Conservation (phyloP, 2,797 vertebrate species). For the Neosalanx taihuensis region DNA sequence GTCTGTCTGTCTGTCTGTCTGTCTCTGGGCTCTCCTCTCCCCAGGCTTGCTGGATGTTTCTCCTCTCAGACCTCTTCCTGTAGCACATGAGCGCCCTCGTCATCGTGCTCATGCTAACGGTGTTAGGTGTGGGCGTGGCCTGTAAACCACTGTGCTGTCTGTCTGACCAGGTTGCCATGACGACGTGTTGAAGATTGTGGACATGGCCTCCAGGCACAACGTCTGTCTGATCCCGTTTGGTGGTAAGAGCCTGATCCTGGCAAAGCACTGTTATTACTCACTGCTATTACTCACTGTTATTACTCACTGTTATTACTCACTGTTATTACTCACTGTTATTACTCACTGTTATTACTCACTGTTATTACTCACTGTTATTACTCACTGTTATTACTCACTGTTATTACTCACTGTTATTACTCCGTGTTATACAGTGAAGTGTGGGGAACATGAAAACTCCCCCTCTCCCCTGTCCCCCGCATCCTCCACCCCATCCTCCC, state of each 20-base stretch:
- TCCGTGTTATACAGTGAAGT: neutral
- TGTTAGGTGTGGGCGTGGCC: slow-evolving; percentile 10
- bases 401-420: too few relatives aligned
- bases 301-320: too few relatives aligned
- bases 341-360: too few relatives aligned
- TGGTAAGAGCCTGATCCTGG: slow-evolving; percentile 75
- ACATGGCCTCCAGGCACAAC: slow-evolving; percentile 91
- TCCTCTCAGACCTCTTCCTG: slow-evolving; percentile 14
- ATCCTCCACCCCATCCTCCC: too few relatives aligned
- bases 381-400: too few relatives aligned
- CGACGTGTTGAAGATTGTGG: slow-evolving; percentile 94
- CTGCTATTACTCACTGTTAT: too few relatives aligned
- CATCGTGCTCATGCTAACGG: slow-evolving; percentile 24
- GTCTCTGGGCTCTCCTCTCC: too few relatives aligned
- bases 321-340: too few relatives aligned
- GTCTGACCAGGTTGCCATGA: slow-evolving; percentile 83
- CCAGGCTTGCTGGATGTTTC: too few relatives aligned
- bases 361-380: too few relatives aligned
- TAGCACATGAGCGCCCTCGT: slow-evolving; percentile 13
- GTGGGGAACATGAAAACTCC: neutral
- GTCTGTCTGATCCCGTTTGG: slow-evolving; percentile 97
- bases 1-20: too few relatives aligned
- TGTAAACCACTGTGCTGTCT: slow-evolving; percentile 10
- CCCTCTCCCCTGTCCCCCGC: neutral
- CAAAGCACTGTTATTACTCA: neutral